phyloP scores from a whole-genome alignment of 2,113 vertebrate species.

The Lonchura striata region DNA sequence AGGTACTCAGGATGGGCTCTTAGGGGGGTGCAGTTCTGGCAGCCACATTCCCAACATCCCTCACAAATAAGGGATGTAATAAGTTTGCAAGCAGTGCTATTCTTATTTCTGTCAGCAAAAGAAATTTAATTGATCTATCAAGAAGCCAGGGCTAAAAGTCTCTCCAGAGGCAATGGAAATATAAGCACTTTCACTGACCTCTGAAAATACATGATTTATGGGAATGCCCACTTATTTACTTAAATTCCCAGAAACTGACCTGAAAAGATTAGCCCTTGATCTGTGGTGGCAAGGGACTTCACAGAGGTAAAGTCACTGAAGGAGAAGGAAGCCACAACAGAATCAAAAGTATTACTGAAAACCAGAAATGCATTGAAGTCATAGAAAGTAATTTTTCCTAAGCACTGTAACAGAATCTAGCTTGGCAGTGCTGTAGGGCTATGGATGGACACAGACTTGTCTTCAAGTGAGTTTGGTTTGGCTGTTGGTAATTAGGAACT shows the following conservation, averaged over 20 bases:
- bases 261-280: slow-evolving; percentile 26
- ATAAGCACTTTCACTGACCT: slow-evolving; percentile 28
- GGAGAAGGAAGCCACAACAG: slow-evolving; percentile 4
- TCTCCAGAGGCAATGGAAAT: slow-evolving; percentile 8
- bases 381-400: not conserved
- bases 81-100: not conserved
- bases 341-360: not conserved
- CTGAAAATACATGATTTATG: slow-evolving; percentile 21
- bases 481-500: slow-evolving; percentile 30
- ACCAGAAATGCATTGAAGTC: not conserved
- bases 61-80: not conserved
- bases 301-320: not conserved
- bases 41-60: not conserved
- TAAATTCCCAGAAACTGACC: slow-evolving; percentile 11
- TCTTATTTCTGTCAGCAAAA: slow-evolving; percentile 2
- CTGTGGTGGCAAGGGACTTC: not conserved
- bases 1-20: not conserved
- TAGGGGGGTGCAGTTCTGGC: not conserved
- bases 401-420: not conserved
- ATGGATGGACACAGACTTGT: not conserved
- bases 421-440: not conserved
- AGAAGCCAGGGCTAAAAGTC: not conserved
- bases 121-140: slow-evolving; percentile 21
- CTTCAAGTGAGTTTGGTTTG: slow-evolving; percentile 37
- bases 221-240: slow-evolving; percentile 20